A percentile compares a stretch with the other conserved stretches of the same genome.
These are phyloP conservation scores for Camponotus pennsylvanicus DNA, from an alignment of 1,140 invertebrate species.

Conservation along the genomic window DNA sequence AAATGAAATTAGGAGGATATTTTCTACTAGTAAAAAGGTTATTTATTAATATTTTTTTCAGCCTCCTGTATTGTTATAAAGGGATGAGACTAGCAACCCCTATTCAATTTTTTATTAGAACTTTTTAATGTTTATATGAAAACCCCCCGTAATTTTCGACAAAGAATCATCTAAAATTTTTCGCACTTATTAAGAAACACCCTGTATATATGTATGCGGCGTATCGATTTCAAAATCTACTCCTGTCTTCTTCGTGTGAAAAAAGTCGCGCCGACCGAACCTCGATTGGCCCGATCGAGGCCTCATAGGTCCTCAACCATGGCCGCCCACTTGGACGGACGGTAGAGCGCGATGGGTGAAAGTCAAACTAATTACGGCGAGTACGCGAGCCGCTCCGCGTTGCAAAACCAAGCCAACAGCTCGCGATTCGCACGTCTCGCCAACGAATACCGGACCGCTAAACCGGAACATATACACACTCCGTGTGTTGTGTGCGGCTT, in stretches of 20 bases:
- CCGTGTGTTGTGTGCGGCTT: background rate
- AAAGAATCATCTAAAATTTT: no score
- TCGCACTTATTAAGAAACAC: no score
- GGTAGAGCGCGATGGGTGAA: slow-evolving; percentile 46
- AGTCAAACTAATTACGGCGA: slow-evolving; percentile 59
- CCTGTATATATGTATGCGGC: no score
- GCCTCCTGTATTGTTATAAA: no score
- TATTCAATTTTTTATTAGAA: no score
- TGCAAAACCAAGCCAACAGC: slow-evolving; percentile 1
- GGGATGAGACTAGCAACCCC: no score
- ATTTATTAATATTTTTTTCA: no score
- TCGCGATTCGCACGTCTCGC: slow-evolving; percentile 42
- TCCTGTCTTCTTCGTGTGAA: background rate
- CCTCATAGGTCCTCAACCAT: background rate
- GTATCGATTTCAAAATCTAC: slow-evolving; percentile 23
- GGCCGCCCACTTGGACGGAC: slow-evolving; percentile 15
- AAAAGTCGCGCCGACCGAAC: slow-evolving; percentile 2
- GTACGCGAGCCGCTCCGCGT: background rate
- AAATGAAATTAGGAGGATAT: no score
- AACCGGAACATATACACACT: slow-evolving; percentile 40
- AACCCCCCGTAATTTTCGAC: no score
- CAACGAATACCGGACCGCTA: slow-evolving; percentile 30
- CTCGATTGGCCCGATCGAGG: background rate
- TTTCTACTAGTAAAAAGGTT: no score
- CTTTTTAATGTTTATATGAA: no score